Conservation (phyloP, 2,888 invertebrate species). For the Sylvicola cinctus region DNA sequence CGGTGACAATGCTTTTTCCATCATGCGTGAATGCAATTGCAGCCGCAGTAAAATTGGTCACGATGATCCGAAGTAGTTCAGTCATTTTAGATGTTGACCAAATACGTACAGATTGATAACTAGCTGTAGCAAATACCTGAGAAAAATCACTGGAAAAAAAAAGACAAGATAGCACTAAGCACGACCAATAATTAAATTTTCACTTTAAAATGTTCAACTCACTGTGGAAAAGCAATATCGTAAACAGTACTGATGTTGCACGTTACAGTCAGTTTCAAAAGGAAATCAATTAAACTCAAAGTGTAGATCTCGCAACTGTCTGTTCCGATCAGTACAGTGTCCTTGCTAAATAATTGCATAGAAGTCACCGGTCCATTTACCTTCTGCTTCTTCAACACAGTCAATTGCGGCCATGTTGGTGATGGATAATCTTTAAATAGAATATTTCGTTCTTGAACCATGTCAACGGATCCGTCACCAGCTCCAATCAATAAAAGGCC, state of each 20-base stretch:
- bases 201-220: no score
- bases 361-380: constrained; percentile 55
- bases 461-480: constrained; percentile 64
- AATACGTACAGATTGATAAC: constrained; percentile 64
- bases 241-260: constrained; percentile 66
- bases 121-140: constrained; percentile 72
- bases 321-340: constrained; percentile 54
- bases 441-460: constrained; percentile 38
- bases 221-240: constrained; percentile 67
- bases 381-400: constrained; percentile 32
- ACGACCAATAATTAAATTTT: no score
- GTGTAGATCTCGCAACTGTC: constrained; percentile 60
- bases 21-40: constrained; percentile 55
- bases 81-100: constrained; percentile 59
- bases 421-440: constrained; percentile 21
- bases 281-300: constrained; percentile 45
- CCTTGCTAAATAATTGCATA: constrained; percentile 34
- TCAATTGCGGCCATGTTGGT: constrained; percentile 36
- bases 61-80: constrained; percentile 63
- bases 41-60: constrained; percentile 75
- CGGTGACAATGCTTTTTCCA: constrained; percentile 62
- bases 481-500: constrained; percentile 55
- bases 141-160: constrained; percentile 42
- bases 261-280: constrained; percentile 49
- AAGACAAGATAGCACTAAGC: no score